These are phyloP conservation scores for Lasioglossum leucozonium DNA, from an alignment of 2,888 invertebrate species.

Conservation along the genomic window DNA sequence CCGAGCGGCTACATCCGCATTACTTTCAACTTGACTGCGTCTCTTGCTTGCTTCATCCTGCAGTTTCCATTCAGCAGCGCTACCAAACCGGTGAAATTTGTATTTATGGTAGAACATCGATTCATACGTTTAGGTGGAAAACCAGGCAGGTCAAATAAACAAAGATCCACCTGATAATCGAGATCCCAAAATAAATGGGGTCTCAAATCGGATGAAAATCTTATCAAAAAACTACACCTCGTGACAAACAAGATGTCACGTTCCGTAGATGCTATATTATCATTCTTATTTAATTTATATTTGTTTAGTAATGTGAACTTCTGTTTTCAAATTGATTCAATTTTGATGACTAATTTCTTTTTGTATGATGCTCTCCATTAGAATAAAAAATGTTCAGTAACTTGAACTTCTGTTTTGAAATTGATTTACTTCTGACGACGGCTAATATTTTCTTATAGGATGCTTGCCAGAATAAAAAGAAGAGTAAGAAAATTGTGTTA, in stretches of 20 bases:
- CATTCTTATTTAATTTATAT: background rate
- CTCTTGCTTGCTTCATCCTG: background rate
- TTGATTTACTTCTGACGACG: background rate
- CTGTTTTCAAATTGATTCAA: too few relatives aligned
- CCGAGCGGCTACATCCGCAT: slow-evolving; percentile 69
- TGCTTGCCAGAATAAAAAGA: background rate
- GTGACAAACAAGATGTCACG: background rate
- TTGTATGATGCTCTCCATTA: background rate
- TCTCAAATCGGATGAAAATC: background rate
- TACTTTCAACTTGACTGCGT: slow-evolving; percentile 61
- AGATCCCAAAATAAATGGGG: background rate
- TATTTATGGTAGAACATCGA: slow-evolving; percentile 7
- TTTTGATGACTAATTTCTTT: background rate
- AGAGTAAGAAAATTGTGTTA: background rate
- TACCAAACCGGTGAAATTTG: background rate
- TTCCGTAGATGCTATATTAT: background rate
- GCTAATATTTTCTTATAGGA: background rate
- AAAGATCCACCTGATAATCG: background rate
- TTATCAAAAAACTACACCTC: background rate
- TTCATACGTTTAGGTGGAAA: background rate
- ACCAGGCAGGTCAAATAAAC: background rate
- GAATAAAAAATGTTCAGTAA: background rate
- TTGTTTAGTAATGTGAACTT: too few relatives aligned
- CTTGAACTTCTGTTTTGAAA: background rate
- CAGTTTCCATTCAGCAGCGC: background rate